These are phyloP conservation scores for Eretmochelys imbricata DNA, from an alignment of 2,113 vertebrate genomes.

Conservation along the genomic window DNA sequence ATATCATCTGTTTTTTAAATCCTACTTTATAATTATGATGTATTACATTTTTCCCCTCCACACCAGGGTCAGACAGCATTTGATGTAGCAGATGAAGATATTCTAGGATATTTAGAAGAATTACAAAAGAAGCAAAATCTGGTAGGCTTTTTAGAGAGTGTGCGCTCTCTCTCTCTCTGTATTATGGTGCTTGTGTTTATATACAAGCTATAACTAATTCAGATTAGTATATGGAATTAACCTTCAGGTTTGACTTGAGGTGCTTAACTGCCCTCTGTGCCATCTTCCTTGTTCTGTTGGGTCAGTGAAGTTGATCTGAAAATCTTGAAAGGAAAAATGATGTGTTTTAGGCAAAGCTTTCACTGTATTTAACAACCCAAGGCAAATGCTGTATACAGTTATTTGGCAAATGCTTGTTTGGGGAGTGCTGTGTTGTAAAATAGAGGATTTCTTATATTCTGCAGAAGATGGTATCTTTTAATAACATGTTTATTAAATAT, in stretches of 20 bases:
- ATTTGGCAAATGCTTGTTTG: not conserved
- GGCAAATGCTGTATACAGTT: not conserved
- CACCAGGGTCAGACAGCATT: constrained; percentile 95
- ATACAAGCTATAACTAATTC: not conserved
- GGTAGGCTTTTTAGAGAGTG: constrained; percentile 77
- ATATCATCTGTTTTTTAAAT: accelerated
- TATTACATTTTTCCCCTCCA: constrained; percentile 35
- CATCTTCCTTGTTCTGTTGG: not conserved
- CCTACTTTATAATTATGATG: not conserved
- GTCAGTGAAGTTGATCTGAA: not conserved
- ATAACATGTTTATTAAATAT: not conserved
- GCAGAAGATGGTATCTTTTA: not conserved
- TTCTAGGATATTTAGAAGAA: constrained; percentile 97
- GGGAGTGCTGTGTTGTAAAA: not conserved
- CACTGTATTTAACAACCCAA: not conserved
- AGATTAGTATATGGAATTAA: not conserved
- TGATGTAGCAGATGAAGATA: constrained; percentile 98
- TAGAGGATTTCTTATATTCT: not conserved
- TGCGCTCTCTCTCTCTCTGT: not conserved
- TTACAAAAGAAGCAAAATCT: constrained; percentile 97
- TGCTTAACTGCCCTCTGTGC: not conserved
- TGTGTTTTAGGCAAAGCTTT: not conserved
- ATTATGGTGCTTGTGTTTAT: not conserved
- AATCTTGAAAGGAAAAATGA: not conserved
- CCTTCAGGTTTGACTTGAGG: not conserved